Percentiles rank a stretch among this genome's conserved stretches.
phyloP scores from a whole-genome alignment of 2,113 vertebrate genomes.

The Esox niger region DNA sequence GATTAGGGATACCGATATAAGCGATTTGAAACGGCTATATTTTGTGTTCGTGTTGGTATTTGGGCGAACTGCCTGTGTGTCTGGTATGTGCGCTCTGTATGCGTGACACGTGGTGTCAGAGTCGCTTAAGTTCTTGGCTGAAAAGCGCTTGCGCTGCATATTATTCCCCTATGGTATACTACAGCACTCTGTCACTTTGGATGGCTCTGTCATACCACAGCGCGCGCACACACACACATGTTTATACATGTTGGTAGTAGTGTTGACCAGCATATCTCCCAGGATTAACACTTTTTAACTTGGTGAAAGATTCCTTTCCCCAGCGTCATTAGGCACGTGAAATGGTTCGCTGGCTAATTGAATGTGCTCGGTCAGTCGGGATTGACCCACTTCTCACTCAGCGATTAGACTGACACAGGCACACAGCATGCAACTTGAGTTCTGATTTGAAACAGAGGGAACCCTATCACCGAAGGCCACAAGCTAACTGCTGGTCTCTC shows the following conservation, averaged over 20 bases:
- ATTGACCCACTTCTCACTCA: too few relatives aligned
- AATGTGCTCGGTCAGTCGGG: too few relatives aligned
- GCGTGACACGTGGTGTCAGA: background rate
- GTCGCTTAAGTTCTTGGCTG: too few relatives aligned
- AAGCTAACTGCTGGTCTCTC: background rate
- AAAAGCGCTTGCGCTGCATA: too few relatives aligned
- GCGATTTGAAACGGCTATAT: too few relatives aligned
- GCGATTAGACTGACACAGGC: background rate
- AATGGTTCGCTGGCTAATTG: background rate
- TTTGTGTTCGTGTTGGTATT: background rate
- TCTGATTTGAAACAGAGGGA: background rate
- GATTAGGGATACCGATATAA: too few relatives aligned
- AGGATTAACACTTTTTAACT: background rate
- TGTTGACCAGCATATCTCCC: background rate
- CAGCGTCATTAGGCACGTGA: background rate
- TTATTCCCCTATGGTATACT: too few relatives aligned
- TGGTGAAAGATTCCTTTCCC: background rate
- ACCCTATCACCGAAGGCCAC: background rate
- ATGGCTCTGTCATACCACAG: too few relatives aligned
- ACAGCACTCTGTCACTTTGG: too few relatives aligned
- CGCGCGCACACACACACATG: too few relatives aligned
- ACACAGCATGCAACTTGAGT: background rate
- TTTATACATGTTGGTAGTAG: too few relatives aligned
- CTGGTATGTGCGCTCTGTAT: background rate
- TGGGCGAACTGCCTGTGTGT: background rate